phyloP scores from a whole-genome alignment of 2,888 invertebrate species.

The Chloroclysta siterata region DNA sequence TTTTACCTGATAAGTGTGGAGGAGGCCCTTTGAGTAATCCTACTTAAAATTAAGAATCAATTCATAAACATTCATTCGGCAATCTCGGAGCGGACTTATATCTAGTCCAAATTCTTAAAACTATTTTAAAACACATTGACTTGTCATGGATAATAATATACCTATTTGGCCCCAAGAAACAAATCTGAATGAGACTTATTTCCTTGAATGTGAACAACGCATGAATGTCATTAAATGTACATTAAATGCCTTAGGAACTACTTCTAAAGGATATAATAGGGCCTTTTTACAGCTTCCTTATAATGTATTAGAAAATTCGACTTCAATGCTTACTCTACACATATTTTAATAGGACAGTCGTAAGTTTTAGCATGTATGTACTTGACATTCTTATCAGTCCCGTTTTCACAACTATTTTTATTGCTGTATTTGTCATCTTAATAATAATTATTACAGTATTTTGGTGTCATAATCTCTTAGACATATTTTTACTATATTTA shows the following conservation, averaged over 20 bases:
- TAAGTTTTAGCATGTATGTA: conserved; percentile 22
- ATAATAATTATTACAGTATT: conserved; percentile 59
- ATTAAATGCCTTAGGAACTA: conserved; percentile 65
- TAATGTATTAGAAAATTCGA: conserved; percentile 21
- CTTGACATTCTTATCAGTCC: conserved; percentile 34
- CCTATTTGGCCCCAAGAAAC: conserved; percentile 83
- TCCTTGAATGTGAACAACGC: conserved; percentile 49
- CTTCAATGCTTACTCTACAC: conserved; percentile 24
- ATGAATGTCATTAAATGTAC: conserved; percentile 43
- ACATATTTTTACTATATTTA: conserved; percentile 40
- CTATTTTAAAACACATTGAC: conserved; percentile 64
- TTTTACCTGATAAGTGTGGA: conserved; percentile 4
- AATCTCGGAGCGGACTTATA: conserved; percentile 45
- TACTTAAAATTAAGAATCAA: conserved; percentile 45
- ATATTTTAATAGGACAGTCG: conserved; percentile 20
- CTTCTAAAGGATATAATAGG: conserved; percentile 37
- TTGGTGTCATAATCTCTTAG: conserved; percentile 79
- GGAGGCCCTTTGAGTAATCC: conserved; percentile 37
- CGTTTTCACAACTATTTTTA: conserved; percentile 43
- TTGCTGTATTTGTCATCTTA: conserved; percentile 53
- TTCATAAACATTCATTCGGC: conserved; percentile 52
- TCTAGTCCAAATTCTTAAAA: conserved; percentile 34
- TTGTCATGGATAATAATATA: conserved; percentile 77
- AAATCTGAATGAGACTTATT: conserved; percentile 68
- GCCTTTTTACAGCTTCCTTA: conserved; percentile 36